Evolutionary conservation across 2,888 invertebrate genomes (phyloP).

Genomic region (Archips xylosteana): DNA sequence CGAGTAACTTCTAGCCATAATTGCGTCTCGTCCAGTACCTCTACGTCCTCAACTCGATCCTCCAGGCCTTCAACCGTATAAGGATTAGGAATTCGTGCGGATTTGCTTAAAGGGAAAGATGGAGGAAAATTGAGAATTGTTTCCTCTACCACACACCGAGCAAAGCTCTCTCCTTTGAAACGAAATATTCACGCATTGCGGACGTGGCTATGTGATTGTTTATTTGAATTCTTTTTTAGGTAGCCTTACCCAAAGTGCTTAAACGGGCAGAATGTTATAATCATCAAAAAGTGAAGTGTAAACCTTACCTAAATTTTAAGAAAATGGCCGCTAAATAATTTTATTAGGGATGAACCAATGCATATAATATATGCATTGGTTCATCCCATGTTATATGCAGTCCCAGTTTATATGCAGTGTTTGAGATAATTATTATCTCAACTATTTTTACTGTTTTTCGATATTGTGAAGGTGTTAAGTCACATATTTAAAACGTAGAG

Average conservation of each 20-base stretch:
- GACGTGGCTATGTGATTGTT: constrained; percentile 11
- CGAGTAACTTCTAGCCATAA: background rate
- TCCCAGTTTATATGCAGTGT: no score
- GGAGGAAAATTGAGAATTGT: constrained; percentile 77
- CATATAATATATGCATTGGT: no score
- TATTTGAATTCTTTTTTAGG: background rate
- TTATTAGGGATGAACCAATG: no score
- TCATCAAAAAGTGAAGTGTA: no score
- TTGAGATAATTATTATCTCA: no score
- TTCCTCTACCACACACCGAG: constrained; percentile 70
- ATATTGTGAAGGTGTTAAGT: no score
- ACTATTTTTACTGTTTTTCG: no score
- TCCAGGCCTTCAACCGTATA: constrained; percentile 68
- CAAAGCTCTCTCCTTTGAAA: constrained; percentile 62
- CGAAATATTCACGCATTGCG: constrained; percentile 58
- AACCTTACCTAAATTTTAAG: no score
- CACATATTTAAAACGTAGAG: no score
- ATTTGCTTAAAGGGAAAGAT: constrained; percentile 76
- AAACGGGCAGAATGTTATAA: no score
- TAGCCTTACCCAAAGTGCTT: background rate
- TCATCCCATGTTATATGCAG: no score
- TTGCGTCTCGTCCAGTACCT: constrained; percentile 48
- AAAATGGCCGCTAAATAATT: no score
- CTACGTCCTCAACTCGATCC: constrained; percentile 64
- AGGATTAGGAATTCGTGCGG: constrained; percentile 78